Percentiles rank a stretch among this genome's conserved stretches.
phyloP scores from a whole-genome alignment of 2,888 invertebrate species.

The Latrodectus elegans region DNA sequence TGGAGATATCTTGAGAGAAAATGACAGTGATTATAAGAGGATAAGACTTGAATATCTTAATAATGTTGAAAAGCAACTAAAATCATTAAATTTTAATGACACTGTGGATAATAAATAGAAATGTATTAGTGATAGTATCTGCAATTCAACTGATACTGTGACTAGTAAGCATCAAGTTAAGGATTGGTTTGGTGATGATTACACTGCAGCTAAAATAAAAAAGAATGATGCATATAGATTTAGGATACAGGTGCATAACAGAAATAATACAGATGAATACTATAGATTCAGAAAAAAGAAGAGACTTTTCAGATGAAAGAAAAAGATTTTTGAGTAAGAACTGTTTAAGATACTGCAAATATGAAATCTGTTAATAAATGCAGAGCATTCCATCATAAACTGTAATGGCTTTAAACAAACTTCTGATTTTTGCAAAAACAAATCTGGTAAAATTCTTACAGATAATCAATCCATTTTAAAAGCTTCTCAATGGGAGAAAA shows the following conservation, averaged over 20 bases:
- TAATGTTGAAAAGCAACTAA: background rate
- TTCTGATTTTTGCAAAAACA: background rate
- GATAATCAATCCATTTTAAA: background rate
- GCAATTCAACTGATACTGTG: background rate
- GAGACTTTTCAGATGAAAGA: background rate
- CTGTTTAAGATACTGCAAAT: background rate
- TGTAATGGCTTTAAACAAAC: background rate
- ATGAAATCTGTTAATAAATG: background rate
- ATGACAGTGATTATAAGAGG: background rate
- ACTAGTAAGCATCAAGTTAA: constrained; percentile 3
- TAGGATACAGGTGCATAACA: background rate
- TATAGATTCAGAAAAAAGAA: background rate
- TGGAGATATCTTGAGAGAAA: background rate
- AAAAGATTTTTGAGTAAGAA: background rate
- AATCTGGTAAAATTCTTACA: background rate
- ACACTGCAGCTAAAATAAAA: background rate
- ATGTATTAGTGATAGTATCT: background rate
- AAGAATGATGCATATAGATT: background rate
- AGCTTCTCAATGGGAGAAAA: background rate
- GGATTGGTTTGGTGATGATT: background rate
- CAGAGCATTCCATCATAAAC: background rate
- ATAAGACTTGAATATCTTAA: background rate
- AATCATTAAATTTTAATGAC: background rate
- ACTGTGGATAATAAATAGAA: too few species aligned
- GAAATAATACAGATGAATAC: background rate